A percentile compares a stretch with the other conserved stretches of the same genome.
phyloP scores from a whole-genome alignment of 2,797 vertebrate genomes.

The Takifugu rubripes region DNA sequence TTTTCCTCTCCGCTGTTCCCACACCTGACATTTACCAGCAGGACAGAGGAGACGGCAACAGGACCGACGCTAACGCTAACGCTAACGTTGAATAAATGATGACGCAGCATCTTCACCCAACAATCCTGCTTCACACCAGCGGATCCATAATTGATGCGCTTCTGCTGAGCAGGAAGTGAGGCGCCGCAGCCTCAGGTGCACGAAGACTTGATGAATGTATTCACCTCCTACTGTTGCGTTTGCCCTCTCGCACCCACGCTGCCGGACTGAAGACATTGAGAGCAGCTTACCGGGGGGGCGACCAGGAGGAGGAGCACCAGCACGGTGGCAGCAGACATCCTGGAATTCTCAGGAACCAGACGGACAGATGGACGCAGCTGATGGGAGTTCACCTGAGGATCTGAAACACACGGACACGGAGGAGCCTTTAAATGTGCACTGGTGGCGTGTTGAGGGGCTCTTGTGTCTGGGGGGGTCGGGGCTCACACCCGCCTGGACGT shows the following conservation, averaged over 20 bases:
- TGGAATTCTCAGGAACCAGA: slow-evolving; percentile 13
- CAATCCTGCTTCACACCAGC: slow-evolving; percentile 18
- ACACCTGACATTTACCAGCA: slow-evolving; percentile 6
- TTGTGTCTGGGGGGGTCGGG: no score
- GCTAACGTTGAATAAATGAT: slow-evolving; percentile 46
- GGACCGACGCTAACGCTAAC: slow-evolving; percentile 18
- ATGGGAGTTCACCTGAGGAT: slow-evolving; percentile 42
- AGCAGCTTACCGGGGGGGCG: slow-evolving; percentile 38
- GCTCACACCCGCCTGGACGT: no score
- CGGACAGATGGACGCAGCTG: background rate
- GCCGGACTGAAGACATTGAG: background rate
- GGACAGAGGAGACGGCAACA: background rate
- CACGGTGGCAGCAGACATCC: slow-evolving; percentile 37
- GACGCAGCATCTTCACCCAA: slow-evolving; percentile 16
- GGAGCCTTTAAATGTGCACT: background rate
- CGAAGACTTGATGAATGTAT: slow-evolving; percentile 25
- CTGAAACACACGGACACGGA: slow-evolving; percentile 33
- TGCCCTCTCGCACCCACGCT: background rate
- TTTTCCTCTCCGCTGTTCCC: no score
- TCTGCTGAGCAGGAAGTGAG: slow-evolving; percentile 4
- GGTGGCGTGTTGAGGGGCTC: no score
- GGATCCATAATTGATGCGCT: slow-evolving; percentile 43
- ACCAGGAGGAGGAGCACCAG: slow-evolving; percentile 36
- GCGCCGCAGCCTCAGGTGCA: slow-evolving; percentile 1
- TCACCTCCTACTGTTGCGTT: slow-evolving; percentile 31